Base-by-base conservation (phyloP, 1,140 invertebrate species). In the Microvelia longipes region DNA sequence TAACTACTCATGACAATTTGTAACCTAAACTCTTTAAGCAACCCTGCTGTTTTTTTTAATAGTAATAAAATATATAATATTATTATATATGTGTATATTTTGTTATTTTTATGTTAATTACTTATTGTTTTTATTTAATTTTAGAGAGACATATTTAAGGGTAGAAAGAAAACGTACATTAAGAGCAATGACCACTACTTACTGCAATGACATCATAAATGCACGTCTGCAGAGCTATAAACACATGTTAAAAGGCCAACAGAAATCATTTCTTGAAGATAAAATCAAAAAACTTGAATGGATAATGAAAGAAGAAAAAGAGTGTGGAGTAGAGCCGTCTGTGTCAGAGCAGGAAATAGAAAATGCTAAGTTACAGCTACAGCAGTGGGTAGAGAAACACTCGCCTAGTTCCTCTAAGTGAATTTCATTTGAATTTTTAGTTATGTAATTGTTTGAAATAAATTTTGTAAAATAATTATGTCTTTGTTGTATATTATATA, bases 251-350 rank as follows among this genome's bases (percentile, higher is more conserved):
- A 83, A 88, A 77, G 77, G 75, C 28, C 82, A 92, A 77, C 85
- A 91, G 76, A 85, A 86, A 35, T 77, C 80, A 2, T 93, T 91
- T 75, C 81, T 87, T 1, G 76, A 79, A 70, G 77, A 87, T 35
- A 87, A 86, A 73, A 76, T 76, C 0, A 75, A 84, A 69, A 78
- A 78, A 66, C 77, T 92, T 30, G 79, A 83, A 66, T 88, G 87
- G 73, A 90, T 92, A 24, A 82, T 85, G 64, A 81, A 86, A 71
- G 88, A 91, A 77, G 88, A 93, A 77, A 79, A 83, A 68, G 83
- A 83, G 26, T 86, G 87, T 74, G 83, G 86, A 35, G 74, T 89
- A 2, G 76, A 80, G 35, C 81, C 86, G 0, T 87, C 87, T 0
- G 82, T 90, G 0, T 84, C 80, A 0, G 83, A 88, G 73, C 82